Evolutionary conservation across 2,113 vertebrate genomes (phyloP).

Genomic region (Xenopus borealis): DNA sequence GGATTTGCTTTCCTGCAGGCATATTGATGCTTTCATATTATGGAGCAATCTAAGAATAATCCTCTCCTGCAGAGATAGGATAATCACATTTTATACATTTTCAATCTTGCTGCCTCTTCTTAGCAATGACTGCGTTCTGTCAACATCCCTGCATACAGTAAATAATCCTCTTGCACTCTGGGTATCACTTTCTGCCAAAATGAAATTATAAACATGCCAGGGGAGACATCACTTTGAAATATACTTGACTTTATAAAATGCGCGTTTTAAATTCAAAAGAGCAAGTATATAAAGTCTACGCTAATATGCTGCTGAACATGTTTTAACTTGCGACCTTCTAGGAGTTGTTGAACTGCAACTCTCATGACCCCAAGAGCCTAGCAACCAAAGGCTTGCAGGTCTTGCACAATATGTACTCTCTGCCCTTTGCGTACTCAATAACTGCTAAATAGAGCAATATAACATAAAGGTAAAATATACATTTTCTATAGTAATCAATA

Average conservation of each 20-base stretch:
- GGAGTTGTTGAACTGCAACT: too few relatives aligned
- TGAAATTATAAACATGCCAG: conserved; percentile 45
- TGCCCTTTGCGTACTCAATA: too few relatives aligned
- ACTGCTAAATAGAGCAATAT: too few relatives aligned
- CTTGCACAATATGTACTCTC: too few relatives aligned
- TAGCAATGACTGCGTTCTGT: conserved; percentile 36
- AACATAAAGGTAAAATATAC: too few relatives aligned
- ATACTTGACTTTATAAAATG: conserved; percentile 13
- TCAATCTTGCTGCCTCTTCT: conserved; percentile 33
- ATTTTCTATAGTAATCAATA: too few relatives aligned
- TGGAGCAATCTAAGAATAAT: conserved; percentile 36
- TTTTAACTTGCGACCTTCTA: too few relatives aligned
- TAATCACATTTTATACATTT: conserved; percentile 34
- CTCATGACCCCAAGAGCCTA: too few relatives aligned
- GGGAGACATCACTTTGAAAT: conserved; percentile 20
- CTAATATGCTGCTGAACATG: too few relatives aligned
- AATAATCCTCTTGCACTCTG: conserved; percentile 40
- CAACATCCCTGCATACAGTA: conserved; percentile 48
- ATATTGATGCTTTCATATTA: conserved; percentile 32
- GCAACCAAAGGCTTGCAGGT: too few relatives aligned
- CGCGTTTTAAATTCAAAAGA: conserved; percentile 13
- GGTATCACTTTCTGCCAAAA: conserved; percentile 48
- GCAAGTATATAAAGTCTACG: background rate
- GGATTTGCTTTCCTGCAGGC: too few relatives aligned
- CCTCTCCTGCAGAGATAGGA: conserved; percentile 31